Conservation (phyloP, 92 coral and sea anemone genomes). For the Micromussa lordhowensis region DNA sequence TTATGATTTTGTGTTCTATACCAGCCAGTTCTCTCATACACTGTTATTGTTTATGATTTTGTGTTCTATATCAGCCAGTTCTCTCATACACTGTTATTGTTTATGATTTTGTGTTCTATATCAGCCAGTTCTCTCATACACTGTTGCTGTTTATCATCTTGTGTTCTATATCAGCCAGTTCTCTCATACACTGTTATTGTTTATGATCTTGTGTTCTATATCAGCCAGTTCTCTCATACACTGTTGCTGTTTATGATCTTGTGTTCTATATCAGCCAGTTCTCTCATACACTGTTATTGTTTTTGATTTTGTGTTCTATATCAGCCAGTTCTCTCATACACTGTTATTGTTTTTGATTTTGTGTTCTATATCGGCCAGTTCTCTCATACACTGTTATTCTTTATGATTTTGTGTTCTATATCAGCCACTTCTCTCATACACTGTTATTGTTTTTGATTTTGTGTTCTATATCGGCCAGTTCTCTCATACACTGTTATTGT, state of each 20-base stretch:
- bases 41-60: slow-evolving; percentile 33
- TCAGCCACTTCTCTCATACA: too few relatives aligned
- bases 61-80: slow-evolving; percentile 74
- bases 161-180: slow-evolving; percentile 72
- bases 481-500: neutral
- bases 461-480: slow-evolving; percentile 34
- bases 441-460: slow-evolving; percentile 35
- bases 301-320: too few relatives aligned
- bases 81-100: slow-evolving; percentile 70
- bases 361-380: slow-evolving; percentile 75
- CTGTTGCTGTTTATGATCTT: slow-evolving; percentile 22
- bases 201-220: too few relatives aligned
- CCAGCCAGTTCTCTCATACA: too few relatives aligned
- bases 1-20: too few relatives aligned
- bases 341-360: slow-evolving; percentile 37
- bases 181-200: slow-evolving; percentile 71
- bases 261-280: too few relatives aligned
- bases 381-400: slow-evolving; percentile 82
- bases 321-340: neutral
- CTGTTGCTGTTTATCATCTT: slow-evolving; percentile 52
- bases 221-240: too few relatives aligned
- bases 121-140: slow-evolving; percentile 80
- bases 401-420: too few relatives aligned
- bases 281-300: too few relatives aligned
- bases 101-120: slow-evolving; percentile 64